Evolutionary conservation across 2,797 vertebrate genomes (phyloP), one percentile per base, ranked within the genome.

Genomic region (Amblyopsis hoosieri): DNA sequence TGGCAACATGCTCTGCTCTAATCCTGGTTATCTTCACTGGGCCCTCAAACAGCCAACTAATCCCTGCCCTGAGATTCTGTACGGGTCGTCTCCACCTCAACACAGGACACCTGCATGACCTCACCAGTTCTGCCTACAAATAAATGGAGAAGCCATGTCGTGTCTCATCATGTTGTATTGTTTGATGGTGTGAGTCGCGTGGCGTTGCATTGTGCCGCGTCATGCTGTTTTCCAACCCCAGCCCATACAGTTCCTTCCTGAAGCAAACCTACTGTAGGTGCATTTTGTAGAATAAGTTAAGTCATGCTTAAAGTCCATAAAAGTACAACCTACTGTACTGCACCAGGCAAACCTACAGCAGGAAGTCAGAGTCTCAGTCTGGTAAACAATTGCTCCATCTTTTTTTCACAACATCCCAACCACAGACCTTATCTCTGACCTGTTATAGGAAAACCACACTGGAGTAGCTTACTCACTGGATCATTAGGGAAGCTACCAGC

Each of bases 11-110:
- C 78, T 88, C 81, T 8, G 31, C 53, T 91, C 81, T 84, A 87
- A 89, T 90, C 90, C 87, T 85, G 88, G 85, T 87, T 89, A 88
- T 89, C 87, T 84, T 81, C 83, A 86, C 84, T 67, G 75, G 68
- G 71, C 75, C 78, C 82, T 82, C 71, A 77, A 80, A 78, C 75
- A 85, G 75, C 80, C 80, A 80, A 86, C 83, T 90, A 90, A 88
- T 87, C 86, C 79, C 80, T 68, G 68, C 71, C 62, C 54, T 80
- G 79, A 76, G 75, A 85, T 82, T 79, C 82, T 83, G 83, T 65
- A 72, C 29, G 42, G 68, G 78, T 78, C 71, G 81, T 87, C 84
- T 84, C 66, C 84, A 68, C 83, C 85, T 84, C 64, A 72, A 69
- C 64, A 69, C 33, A 12, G 33, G 45, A 19, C 67, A 76, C 69